Conservation (phyloP, 2,888 invertebrate species). For the Pristionchus mayeri region DNA sequence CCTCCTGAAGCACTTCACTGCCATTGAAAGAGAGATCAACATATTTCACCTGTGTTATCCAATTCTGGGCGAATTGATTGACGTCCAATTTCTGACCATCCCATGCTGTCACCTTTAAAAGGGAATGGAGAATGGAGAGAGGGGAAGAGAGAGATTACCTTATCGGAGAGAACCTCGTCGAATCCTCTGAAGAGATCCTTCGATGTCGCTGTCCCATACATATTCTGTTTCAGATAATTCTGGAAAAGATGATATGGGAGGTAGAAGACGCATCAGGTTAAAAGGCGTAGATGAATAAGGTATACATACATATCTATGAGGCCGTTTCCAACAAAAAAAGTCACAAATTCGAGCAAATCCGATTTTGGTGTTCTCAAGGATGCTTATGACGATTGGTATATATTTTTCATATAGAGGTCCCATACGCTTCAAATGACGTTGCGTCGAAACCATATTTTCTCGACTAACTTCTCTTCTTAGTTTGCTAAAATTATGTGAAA, state of each 20-base stretch:
- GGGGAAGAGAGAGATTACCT: constrained; percentile 52
- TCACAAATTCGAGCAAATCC: too few species aligned
- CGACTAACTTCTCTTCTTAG: too few species aligned
- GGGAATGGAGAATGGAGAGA: background rate
- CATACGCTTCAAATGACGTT: too few species aligned
- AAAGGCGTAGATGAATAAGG: too few species aligned
- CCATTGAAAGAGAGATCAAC: background rate
- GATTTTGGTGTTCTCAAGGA: too few species aligned
- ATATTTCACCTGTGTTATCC: constrained; percentile 85
- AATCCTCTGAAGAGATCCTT: constrained; percentile 87
- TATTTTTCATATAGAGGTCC: too few species aligned
- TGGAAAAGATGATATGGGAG: constrained; percentile 75
- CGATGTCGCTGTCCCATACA: constrained; percentile 85
- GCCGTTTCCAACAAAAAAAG: too few species aligned
- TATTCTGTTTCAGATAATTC: constrained; percentile 83
- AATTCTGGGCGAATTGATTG: constrained; percentile 83
- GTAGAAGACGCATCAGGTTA: too few species aligned
- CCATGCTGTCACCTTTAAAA: constrained; percentile 43
- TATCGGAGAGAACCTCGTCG: constrained; percentile 79
- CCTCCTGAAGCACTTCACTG: background rate
- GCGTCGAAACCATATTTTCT: too few species aligned
- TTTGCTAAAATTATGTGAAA: too few species aligned
- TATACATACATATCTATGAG: too few species aligned
- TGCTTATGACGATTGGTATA: too few species aligned
- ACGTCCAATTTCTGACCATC: constrained; percentile 68